A percentile compares a stretch with the other conserved stretches of the same genome.
Conservation (phyloP, 2,888 invertebrate species). For the Mycalesis mineus region DNA sequence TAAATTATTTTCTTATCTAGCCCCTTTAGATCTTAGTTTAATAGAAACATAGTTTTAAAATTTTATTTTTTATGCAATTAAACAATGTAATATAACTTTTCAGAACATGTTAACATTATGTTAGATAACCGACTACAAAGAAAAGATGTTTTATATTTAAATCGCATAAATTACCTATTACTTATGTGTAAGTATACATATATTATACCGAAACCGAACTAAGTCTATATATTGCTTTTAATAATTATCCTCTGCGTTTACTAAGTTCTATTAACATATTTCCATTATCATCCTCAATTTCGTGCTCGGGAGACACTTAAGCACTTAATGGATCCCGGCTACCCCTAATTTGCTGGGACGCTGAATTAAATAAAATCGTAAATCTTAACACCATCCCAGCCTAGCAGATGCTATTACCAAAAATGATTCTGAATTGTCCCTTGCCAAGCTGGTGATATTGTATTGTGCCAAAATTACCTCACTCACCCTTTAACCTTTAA, state of each 20-base stretch:
- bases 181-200: too few species aligned
- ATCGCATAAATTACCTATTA: too few species aligned
- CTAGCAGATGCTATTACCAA: conserved; percentile 2
- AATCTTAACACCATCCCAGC: conserved; percentile 61
- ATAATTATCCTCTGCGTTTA: background rate
- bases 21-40: too few species aligned
- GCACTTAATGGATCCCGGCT: conserved; percentile 76
- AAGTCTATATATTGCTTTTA: too few species aligned
- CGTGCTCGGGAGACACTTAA: conserved; percentile 75
- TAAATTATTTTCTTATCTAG: too few species aligned
- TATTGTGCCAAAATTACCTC: conserved; percentile 2
- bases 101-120: too few species aligned
- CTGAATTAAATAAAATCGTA: conserved; percentile 71
- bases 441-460: background rate
- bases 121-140: too few species aligned
- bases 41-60: too few species aligned
- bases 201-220: too few species aligned
- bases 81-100: too few species aligned
- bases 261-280: conserved; percentile 38
- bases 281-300: conserved; percentile 76
- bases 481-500: background rate
- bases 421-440: conserved; percentile 8
- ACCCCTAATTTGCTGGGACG: conserved; percentile 50
- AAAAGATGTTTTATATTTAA: too few species aligned
- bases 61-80: too few species aligned